phyloP scores from a whole-genome alignment of 2,888 invertebrate genomes.

The Drosophila phalerata region DNA sequence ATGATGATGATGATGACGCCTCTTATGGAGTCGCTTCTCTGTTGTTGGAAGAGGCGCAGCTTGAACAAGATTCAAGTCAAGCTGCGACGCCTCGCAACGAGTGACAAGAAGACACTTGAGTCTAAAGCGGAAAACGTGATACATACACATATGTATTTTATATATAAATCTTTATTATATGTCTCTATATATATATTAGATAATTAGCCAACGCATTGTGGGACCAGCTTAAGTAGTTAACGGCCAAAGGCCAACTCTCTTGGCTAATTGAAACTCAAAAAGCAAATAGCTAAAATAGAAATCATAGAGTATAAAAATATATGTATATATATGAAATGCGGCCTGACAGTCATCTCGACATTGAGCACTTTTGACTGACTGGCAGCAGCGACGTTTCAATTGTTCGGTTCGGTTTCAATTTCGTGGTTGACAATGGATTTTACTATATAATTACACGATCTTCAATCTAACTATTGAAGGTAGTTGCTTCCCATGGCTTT shows the following conservation, averaged over 20 bases:
- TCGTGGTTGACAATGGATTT: conserved; percentile 81
- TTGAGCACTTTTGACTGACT: conserved; percentile 60
- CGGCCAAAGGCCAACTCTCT: conserved; percentile 66
- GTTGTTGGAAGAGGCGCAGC: conserved; percentile 58
- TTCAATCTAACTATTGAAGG: conserved; percentile 56
- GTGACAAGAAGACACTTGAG: conserved; percentile 73
- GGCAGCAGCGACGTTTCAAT: conserved; percentile 62
- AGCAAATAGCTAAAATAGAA: conserved; percentile 24
- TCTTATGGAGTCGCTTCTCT: conserved; percentile 36
- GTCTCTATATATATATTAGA: conserved; percentile 22
- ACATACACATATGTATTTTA: conserved; percentile 10
- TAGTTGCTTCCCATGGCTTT: conserved; percentile 67
- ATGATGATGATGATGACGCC: conserved; percentile 33
- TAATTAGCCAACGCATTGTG: conserved; percentile 42
- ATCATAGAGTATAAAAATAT: conserved; percentile 40
- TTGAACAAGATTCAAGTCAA: conserved; percentile 45
- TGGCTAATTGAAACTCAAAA: conserved; percentile 58
- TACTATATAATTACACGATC: conserved; percentile 79
- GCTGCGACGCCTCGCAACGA: conserved; percentile 57
- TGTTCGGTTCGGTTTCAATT: conserved; percentile 79
- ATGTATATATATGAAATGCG: conserved; percentile 33
- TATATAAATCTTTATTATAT: background rate
- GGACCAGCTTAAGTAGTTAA: conserved; percentile 29
- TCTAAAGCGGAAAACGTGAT: conserved; percentile 25
- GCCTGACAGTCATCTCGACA: conserved; percentile 65